A percentile compares a stretch with the other conserved stretches of the same genome.
phyloP scores from a whole-genome alignment of 2,113 vertebrate species.

The Orientallactaga bullata region DNA sequence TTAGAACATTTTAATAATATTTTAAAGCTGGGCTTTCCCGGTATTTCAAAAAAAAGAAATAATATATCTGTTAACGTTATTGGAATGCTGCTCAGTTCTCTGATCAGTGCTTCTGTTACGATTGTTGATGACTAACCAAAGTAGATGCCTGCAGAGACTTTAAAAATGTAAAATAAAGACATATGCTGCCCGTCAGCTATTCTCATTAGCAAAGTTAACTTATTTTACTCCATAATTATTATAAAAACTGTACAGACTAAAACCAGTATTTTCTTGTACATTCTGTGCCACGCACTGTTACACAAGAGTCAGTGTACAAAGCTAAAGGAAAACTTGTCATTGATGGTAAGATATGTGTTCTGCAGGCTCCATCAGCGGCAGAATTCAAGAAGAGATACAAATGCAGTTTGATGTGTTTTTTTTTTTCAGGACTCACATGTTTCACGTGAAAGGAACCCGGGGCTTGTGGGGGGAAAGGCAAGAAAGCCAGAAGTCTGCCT shows the following conservation, averaged over 20 bases:
- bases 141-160: slow-evolving; percentile 99
- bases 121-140: slow-evolving; percentile 97
- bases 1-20: slow-evolving; percentile 97
- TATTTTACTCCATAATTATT: slow-evolving; percentile 99
- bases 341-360: slow-evolving; percentile 71
- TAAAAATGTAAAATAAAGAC: slow-evolving; percentile 91
- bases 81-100: slow-evolving; percentile 94
- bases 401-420: slow-evolving; percentile 70
- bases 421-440: slow-evolving; percentile 74
- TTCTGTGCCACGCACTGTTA: slow-evolving; percentile 97
- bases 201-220: slow-evolving; percentile 97
- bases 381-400: slow-evolving; percentile 78
- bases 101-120: slow-evolving; percentile 93
- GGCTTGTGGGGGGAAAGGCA: slow-evolving; percentile 52
- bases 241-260: slow-evolving; percentile 98
- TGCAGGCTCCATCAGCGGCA: slow-evolving; percentile 78
- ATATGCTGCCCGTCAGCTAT: slow-evolving; percentile 92
- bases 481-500: slow-evolving; percentile 67
- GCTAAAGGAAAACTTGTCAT: slow-evolving; percentile 75
- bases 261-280: slow-evolving; percentile 98
- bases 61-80: slow-evolving; percentile 96
- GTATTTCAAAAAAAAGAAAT: slow-evolving; percentile 95
- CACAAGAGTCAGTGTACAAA: slow-evolving; percentile 90
- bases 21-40: slow-evolving; percentile 92
- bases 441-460: slow-evolving; percentile 76